A percentile compares a stretch with the other conserved stretches of the same genome.
Conservation (phyloP, 92 coral and sea anemone species). For the Siderastrea siderea region DNA sequence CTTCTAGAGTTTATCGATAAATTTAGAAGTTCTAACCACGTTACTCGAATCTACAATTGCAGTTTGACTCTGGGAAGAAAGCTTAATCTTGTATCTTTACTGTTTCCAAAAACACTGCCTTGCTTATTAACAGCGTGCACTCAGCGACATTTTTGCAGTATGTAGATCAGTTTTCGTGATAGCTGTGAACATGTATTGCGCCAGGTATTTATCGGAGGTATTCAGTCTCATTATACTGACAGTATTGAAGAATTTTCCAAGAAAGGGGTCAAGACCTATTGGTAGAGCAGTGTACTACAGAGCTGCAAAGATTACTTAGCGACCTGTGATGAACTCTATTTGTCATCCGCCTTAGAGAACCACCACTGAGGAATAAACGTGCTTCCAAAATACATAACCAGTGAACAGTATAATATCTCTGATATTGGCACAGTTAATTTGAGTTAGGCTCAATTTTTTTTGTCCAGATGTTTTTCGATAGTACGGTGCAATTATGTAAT, state of each 20-base stretch:
- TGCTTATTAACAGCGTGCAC: too few species aligned
- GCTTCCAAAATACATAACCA: background rate
- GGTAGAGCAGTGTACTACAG: background rate
- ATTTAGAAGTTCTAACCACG: background rate
- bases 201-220: background rate
- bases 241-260: background rate
- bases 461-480: too few species aligned
- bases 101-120: background rate
- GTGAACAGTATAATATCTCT: background rate
- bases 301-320: background rate
- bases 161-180: background rate
- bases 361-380: background rate
- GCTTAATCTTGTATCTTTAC: too few species aligned
- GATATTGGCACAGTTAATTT: conserved; percentile 3
- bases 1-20: background rate
- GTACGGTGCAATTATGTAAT: conserved; percentile 1
- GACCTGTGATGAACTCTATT: background rate
- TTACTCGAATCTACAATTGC: background rate
- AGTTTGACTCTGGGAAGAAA: background rate
- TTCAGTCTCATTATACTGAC: background rate
- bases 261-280: conserved; percentile 32
- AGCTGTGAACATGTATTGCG: background rate
- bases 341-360: background rate
- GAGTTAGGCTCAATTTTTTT: background rate
- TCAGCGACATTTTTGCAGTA: background rate